Base-by-base conservation (phyloP, 1,140 invertebrate genomes). In the Apis florea region DNA sequence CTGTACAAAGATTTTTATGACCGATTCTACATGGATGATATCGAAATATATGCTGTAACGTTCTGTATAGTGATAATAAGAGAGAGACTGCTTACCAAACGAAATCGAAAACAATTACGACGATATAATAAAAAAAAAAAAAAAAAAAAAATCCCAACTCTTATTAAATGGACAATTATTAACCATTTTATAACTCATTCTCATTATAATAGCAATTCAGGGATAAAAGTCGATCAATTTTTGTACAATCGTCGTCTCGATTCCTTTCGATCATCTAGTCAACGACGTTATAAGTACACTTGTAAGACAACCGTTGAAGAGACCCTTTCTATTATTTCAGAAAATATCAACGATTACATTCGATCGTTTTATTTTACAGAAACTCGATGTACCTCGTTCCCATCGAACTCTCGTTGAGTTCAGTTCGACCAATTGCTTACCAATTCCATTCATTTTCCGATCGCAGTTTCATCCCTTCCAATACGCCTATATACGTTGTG, bases 381-480 rank as follows among this genome's bases (percentile, higher is more conserved):
- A n/a, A 47, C 15, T 76, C 61, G 26, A 40, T 2, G 19, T 64
- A 26, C 15, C 21, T 19, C 49, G 40, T 21, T 40, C 31, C 58
- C 6, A 58, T 58, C 8, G 8, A 31, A 9, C 51, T 70, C 51
- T 6, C 4, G 21, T 61, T 47, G 24, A 74, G 31, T 63, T 49
- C 58, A 12, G 9, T 13, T 19, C 10, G 56, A 12, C 21, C 61
- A 64, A 47, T 77, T 68, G 53, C 26, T 68, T 58, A 67, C 51
- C 61, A n/a, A 53, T 63, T 53, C 73, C 26, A 31, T 64, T 40
- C 59, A 66, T 63, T 74, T 63, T 31, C n/a, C 72, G 40, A 13
- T 59, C 31, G 71, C 58, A 73, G 61, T 73, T 73, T 49, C 51
- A 49, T 24, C 47, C 21, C 63, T 47, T 49, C 40, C 21, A 11